Base-by-base conservation (phyloP, 2,888 invertebrate species). In the Corbicula japonica region DNA sequence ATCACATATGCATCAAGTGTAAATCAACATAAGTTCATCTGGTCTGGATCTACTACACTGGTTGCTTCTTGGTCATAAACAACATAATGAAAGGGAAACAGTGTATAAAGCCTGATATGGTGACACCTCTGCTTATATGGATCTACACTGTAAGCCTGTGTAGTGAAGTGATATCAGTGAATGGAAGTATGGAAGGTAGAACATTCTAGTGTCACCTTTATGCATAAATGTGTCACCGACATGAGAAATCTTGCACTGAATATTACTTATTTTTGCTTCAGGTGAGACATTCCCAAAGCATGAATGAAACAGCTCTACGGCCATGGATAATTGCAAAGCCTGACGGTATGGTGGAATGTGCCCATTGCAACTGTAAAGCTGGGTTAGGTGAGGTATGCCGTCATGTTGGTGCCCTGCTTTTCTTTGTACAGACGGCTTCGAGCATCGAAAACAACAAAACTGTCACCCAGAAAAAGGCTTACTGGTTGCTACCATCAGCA, bases 311-410 rank as follows among this genome's bases (percentile, higher is more conserved):
- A 38, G 62, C 66, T 46, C 46, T 73, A 8, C 15, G 35, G 15
- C 73, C 74, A 34, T 79, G 74, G 79, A 35, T 75, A 6, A 58
- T 71, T 2, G 54, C 56, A 1, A 32, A 65, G 26, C 35, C 41
- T 12, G 65, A 69, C 44, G 72, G 80, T 21, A 41, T 30, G n/a
- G 52, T 84, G n/a, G 3, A 63, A 23, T 58, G 50, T 21, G 72
- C 69, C 10, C 83, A 83, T 35, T 86, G 83, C 32, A 77, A 63
- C 35, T 85, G 84, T 60, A 84, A 79, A 76, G 84, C 84, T 6
- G 80, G 83, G 15, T 34, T 74, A 15, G 79, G 83, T 8, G 76
- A 84, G 52, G 66, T 56, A 8, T 86, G 85, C 38, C 69, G 74
- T 0, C 85, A 85, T 65, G 56, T 83, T 26, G 72, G 68, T 18